Base-by-base conservation (phyloP, 2,797 vertebrate genomes). In the Galaxias olidus region DNA sequence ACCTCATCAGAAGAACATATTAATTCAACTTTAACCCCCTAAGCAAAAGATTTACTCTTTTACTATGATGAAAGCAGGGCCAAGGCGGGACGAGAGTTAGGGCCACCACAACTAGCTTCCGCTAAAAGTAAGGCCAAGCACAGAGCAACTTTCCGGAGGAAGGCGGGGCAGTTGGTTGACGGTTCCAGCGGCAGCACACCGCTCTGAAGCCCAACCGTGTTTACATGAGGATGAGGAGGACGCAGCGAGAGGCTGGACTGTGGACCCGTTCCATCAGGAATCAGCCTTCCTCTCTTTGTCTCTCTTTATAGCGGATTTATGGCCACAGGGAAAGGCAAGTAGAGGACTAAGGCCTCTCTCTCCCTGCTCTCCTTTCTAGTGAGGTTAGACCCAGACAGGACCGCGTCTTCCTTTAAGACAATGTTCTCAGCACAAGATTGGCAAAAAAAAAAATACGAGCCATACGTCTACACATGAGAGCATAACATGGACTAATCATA, bases 381-480 rank as follows among this genome's bases (percentile, higher is more conserved):
- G 1, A 71, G 59, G 66, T 47, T 6, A 7, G 43, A 48, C 54
- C 15, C 0, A 47, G 59, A 43, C 49, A 42, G 49, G 61, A 63
- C 15, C 60, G 72, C 68, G 52, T 15, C 17, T 58, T 66, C 4
- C 44, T 61, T 47, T 12, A 15, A 74, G 30, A 82, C 78, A 81
- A 81, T 80, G 64, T 75, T 65, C 60, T 75, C 67, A 58, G 71
- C 70, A 59, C 72, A 65, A 59, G 66, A 73, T 61, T 70, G 60
- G 77, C 78, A 86, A 85, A 84, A 80, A 78, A 84, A 69, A 70
- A 68, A 3, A 30, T 30, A 30, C n/a, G n/a, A n/a, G n/a, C n/a
- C n/a, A n/a, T 30, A 30, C 30, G 6, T 58, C 49, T 41, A 67
- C 11, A 73, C 65, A 74, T 72, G 69, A 85, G 75, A 73, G 75